These are phyloP conservation scores for Vanessa atalanta DNA, from an alignment of 1,140 invertebrate species.

Conservation along the genomic window DNA sequence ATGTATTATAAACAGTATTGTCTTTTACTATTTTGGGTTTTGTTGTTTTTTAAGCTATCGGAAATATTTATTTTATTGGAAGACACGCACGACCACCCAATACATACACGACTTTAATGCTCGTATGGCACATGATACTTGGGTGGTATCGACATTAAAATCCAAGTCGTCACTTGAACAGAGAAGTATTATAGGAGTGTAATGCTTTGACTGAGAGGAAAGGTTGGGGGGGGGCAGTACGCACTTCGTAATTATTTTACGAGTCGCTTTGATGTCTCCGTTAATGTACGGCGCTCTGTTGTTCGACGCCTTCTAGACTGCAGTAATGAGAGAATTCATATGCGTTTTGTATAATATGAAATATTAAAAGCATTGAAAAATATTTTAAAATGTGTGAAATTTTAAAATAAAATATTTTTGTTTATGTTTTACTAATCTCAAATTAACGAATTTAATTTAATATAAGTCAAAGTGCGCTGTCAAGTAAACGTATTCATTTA, in stretches of 20 bases:
- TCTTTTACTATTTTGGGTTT: not conserved
- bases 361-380: not conserved
- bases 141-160: slow-evolving; percentile 21
- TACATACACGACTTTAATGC: not conserved
- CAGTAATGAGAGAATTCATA: slow-evolving; percentile 19
- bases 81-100: not conserved
- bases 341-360: slow-evolving; percentile 4
- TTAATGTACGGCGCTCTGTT: slow-evolving; percentile 16
- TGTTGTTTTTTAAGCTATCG: no score
- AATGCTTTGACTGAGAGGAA: not conserved
- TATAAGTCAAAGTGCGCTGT: no score
- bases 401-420: not conserved
- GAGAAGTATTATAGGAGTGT: slow-evolving; percentile 15
- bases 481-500: no score
- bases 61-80: not conserved
- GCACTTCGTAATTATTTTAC: slow-evolving; percentile 23
- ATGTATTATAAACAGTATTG: not conserved
- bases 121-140: not conserved
- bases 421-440: no score
- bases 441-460: no score
- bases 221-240: not conserved
- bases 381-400: not conserved
- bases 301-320: slow-evolving; percentile 19
- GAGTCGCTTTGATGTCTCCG: slow-evolving; percentile 20
- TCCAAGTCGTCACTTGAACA: slow-evolving; percentile 6